A percentile compares a stretch with the other conserved stretches of the same genome.
Conservation (phyloP, 2,888 invertebrate genomes). For the Trachelus tabidus region DNA sequence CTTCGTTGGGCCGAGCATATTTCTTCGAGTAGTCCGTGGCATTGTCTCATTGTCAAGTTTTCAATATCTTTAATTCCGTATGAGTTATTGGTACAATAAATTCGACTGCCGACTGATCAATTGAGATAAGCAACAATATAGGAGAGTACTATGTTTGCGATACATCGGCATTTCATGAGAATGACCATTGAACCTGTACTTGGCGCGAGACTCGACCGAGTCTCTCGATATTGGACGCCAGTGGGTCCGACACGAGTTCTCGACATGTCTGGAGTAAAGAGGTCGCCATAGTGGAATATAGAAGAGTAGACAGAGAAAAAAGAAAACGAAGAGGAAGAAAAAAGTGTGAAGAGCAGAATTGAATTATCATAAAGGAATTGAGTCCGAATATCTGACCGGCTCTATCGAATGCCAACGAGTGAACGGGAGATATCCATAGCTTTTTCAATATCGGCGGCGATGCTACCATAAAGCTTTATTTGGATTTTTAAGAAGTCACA, state of each 20-base stretch:
- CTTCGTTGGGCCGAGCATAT: no score
- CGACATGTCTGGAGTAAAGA: neutral
- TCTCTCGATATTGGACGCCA: neutral
- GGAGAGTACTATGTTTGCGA: no score
- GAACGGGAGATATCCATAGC: constrained; percentile 44
- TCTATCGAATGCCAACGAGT: constrained; percentile 46
- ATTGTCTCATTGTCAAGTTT: no score
- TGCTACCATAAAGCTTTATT: constrained; percentile 23
- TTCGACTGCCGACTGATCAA: no score
- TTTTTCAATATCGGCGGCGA: constrained; percentile 40
- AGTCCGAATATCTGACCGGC: constrained; percentile 45
- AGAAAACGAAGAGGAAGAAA: neutral
- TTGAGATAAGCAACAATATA: no score
- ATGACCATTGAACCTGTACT: no score
- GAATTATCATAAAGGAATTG: constrained; percentile 60
- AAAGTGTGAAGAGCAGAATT: constrained; percentile 29
- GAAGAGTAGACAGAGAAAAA: neutral
- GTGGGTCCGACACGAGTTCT: neutral
- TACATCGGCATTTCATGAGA: no score
- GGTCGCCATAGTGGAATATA: neutral
- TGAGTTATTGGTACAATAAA: no score
- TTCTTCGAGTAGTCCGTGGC: no score
- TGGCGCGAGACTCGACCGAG: no score
- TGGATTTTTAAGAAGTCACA: constrained; percentile 40
- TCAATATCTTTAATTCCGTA: no score